Conservation (phyloP, 1,140 invertebrate species). For the Tetramorium simillimum region DNA sequence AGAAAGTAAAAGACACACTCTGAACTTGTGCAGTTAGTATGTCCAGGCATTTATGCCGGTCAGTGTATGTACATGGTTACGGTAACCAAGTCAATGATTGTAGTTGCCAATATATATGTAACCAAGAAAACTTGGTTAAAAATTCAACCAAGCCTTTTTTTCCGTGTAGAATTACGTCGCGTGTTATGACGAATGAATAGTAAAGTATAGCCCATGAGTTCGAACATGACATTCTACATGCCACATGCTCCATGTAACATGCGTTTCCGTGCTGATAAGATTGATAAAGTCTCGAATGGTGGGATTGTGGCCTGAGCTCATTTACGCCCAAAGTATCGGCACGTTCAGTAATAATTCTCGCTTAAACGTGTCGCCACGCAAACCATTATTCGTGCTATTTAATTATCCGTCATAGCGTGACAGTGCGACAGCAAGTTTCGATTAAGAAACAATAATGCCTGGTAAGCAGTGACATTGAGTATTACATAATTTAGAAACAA, state of each 20-base stretch:
- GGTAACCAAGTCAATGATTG: too few relatives aligned
- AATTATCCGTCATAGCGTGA: slow-evolving; percentile 16
- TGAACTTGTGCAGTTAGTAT: too few relatives aligned
- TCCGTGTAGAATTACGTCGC: neutral
- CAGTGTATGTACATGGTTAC: too few relatives aligned
- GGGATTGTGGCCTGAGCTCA: slow-evolving; percentile 3
- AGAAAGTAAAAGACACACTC: too few relatives aligned
- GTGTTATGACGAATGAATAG: slow-evolving; percentile 14
- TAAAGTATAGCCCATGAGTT: neutral
- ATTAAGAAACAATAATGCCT: slow-evolving; percentile 40
- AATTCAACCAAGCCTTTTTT: too few relatives aligned
- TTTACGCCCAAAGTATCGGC: slow-evolving; percentile 32
- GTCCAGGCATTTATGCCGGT: too few relatives aligned
- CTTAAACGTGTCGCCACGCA: slow-evolving; percentile 28
- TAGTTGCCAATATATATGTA: too few relatives aligned
- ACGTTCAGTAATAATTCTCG: slow-evolving; percentile 23
- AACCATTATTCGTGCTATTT: neutral
- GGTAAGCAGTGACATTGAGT: slow-evolving; percentile 33
- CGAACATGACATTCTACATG: neutral
- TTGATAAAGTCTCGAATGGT: slow-evolving; percentile 40
- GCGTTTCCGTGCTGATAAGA: slow-evolving; percentile 39
- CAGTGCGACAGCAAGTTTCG: neutral
- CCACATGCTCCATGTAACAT: neutral
- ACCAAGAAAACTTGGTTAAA: too few relatives aligned
- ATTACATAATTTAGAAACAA: slow-evolving; percentile 5